Evolutionary conservation across 2,797 vertebrate genomes (phyloP).

Genomic region (Galaxias olidus): DNA sequence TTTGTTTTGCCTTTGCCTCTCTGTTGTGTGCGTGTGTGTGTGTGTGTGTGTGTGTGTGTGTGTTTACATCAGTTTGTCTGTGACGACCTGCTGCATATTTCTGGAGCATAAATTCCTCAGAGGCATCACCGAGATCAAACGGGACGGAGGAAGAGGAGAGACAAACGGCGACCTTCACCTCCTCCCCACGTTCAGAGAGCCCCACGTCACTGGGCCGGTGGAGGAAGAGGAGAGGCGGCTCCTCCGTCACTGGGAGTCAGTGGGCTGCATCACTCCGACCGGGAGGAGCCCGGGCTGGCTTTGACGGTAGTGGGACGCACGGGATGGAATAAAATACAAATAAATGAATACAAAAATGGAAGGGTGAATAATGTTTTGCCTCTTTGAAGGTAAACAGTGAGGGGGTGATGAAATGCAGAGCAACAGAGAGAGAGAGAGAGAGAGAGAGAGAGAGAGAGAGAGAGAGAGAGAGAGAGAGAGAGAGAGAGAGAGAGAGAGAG

Average conservation of each 20-base stretch:
- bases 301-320: too few species aligned
- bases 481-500: constrained; percentile 3
- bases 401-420: too few species aligned
- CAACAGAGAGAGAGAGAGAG: constrained; percentile 17
- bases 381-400: too few species aligned
- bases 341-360: too few species aligned
- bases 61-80: not conserved
- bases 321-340: too few species aligned
- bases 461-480: constrained; percentile 26
- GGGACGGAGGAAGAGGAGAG: not conserved
- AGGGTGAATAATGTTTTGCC: too few species aligned
- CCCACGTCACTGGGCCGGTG: too few species aligned
- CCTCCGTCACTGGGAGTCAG: not conserved
- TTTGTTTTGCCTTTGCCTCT: too few species aligned
- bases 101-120: too few species aligned
- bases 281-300: not conserved
- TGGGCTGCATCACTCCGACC: too few species aligned
- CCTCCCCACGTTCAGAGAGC: not conserved
- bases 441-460: constrained; percentile 23
- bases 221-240: not conserved
- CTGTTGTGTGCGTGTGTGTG: too few species aligned
- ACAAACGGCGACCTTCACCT: not conserved
- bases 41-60: not conserved
- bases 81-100: not conserved
- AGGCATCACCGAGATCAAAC: not conserved